Evolutionary conservation across 2,888 invertebrate species (phyloP).

Genomic region (Amiota mariae): DNA sequence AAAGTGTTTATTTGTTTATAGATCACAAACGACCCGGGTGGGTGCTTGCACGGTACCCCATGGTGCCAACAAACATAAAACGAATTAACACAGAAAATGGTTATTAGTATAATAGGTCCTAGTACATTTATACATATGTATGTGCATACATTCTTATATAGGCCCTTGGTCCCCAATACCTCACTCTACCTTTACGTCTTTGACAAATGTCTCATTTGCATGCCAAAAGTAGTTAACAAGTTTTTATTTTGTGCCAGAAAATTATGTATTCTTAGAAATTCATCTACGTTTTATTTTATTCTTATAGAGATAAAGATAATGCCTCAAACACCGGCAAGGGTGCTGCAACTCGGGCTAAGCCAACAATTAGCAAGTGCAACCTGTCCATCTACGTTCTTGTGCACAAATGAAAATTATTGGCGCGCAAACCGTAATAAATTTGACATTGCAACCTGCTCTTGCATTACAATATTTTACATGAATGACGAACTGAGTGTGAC

Average conservation of each 20-base stretch:
- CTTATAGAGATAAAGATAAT: constrained; percentile 4
- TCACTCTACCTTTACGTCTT: constrained; percentile 58
- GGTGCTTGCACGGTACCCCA: constrained; percentile 21
- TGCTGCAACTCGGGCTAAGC: constrained; percentile 9
- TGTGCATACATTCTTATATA: constrained; percentile 43
- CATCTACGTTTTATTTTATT: background rate
- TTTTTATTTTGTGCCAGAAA: constrained; percentile 39
- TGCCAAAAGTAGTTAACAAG: constrained; percentile 69
- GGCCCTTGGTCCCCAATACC: background rate
- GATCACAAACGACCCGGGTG: constrained; percentile 45
- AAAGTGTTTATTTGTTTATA: constrained; percentile 69
- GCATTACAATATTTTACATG: background rate
- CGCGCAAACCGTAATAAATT: constrained; percentile 22
- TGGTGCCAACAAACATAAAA: constrained; percentile 20
- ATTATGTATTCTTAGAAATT: constrained; percentile 2
- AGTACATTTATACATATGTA: constrained; percentile 2
- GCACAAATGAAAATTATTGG: constrained; percentile 12
- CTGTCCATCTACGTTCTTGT: background rate
- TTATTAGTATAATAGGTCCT: background rate
- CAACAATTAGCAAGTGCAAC: constrained; percentile 5
- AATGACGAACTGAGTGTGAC: constrained; percentile 15
- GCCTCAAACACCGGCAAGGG: background rate
- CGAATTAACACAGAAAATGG: constrained; percentile 41
- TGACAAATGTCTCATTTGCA: constrained; percentile 68
- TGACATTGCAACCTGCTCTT: background rate